Base-by-base conservation (phyloP, 2,888 invertebrate genomes). In the Drosophila putrida region DNA sequence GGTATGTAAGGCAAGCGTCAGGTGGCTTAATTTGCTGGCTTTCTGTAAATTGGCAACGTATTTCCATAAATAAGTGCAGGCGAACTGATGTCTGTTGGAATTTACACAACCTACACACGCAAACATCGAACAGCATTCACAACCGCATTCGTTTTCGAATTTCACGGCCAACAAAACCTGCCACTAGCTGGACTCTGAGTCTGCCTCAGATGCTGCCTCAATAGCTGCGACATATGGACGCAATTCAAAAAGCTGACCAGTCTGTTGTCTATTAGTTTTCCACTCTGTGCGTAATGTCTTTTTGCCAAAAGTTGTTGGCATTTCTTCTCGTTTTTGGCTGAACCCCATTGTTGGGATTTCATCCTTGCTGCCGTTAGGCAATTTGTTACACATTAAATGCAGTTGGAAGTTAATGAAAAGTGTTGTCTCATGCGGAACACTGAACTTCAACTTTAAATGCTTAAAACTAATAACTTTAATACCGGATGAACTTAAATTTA, bases 41-140 rank as follows among this genome's bases (percentile, higher is more conserved):
- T 31, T 54, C 51, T 55, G 49, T 39, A 64, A 64, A 64, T 65
- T 58, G 50, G 51, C 55, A 61, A 57, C 46, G 44, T 64, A 80
- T 61, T 65, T 54, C 44, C 53, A 61, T 51, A 59, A 55, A 28
- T 60, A 53, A 43, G 43, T 43, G 33, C 41, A 35, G 33, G 41
- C 33, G 25, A 44, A 36, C 38, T 31, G 28, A 25, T 20, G 53
- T 46, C 41, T 58, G 60, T 63, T 66, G 66, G 66, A 78, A 83
- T 82, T 82, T 78, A 75, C 83, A 75, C 83, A 71, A 71, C 73
- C 67, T 43, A 31, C 62, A 55, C 86, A 85, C 80, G 78, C 83
- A 70, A 75, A 61, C 67, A 59, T 79, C 49, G 46, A 58, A 44
- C 38, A 51, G 47, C 13, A 46, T 13, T 43, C 53, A n/a, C 50